A percentile compares a stretch with the other conserved stretches of the same genome.
Evolutionary conservation across 2,888 invertebrate genomes (phyloP).

Genomic region (Himalopsyche kuldschensis): DNA sequence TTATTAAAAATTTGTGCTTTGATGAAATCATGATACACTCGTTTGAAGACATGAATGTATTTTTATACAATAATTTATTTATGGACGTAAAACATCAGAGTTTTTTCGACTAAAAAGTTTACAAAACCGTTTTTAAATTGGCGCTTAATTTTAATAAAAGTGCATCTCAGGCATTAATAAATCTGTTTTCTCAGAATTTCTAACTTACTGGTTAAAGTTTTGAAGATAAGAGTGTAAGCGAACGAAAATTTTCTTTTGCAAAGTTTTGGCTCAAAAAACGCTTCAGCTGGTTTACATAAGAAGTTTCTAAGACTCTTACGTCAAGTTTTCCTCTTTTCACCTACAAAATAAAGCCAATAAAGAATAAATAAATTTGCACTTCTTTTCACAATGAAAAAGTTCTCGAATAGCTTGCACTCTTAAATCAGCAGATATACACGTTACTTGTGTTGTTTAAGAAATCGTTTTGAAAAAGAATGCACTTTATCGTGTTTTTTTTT

Average conservation of each 20-base stretch:
- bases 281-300: background rate
- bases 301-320: background rate
- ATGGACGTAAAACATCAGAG: too few species aligned
- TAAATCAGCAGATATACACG: background rate
- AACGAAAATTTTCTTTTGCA: background rate
- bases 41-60: too few species aligned
- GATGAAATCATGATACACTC: too few species aligned
- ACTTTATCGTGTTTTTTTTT: too few species aligned
- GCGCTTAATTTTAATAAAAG: background rate
- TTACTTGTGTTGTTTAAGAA: background rate
- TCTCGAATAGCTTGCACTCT: background rate
- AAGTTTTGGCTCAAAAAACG: background rate
- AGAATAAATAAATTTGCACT: background rate
- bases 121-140: background rate
- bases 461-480: background rate
- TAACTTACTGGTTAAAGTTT: background rate
- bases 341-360: background rate
- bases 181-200: background rate
- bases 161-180: background rate
- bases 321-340: background rate
- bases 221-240: background rate
- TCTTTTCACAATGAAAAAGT: background rate
- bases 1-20: too few species aligned
- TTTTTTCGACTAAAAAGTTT: too few species aligned
- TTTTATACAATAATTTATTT: too few species aligned